Base-by-base conservation (phyloP, 2,113 vertebrate genomes). In the Bufo bufo region DNA sequence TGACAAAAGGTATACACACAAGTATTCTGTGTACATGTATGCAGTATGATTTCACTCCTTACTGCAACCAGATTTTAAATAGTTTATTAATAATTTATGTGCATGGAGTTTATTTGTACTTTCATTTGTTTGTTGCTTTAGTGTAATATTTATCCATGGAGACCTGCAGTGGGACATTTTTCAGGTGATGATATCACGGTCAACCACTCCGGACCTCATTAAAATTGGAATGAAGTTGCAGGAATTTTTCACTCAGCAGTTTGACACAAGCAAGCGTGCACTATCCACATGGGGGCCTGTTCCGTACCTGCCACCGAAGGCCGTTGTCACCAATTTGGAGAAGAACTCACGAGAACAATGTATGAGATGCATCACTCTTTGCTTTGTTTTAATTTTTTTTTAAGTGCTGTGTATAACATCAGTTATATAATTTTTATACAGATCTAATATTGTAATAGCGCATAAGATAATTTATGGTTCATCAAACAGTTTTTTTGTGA, bases 201-300 rank as follows among this genome's bases (percentile, higher is more conserved):
- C 98, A 0, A 99, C 98, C 65, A 99, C 98, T 0, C 98, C 98
- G 75, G 98, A 99, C 93, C 96, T 99, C 88, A 99, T 99, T 93
- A 99, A 99, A 96, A 99, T 99, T 85, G 98, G 98, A 93, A 99
- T 99, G 98, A 99, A 99, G 91, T 96, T 99, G 69, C 98, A 99
- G 93, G 98, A 99, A 94, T 99, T 99, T 93, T 99, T 99, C 91
- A 99, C 98, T 65, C 98, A 99, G 91, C 98, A 99, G 91, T 99
- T 99, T 90, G 98, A 99, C 91, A 99, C 98, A 85, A 99, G 98
- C 96, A 99, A 99, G 91, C 93, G 98, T 81, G 98, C 97, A 61
- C 92, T 99, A 69, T 99, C 98, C 86, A 99, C 98, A 0, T 99
- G 98, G 98, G 98, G 98, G 19, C 98, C 98, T 0, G 98, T 97